These are phyloP conservation scores for Drosophila elegans DNA, from an alignment of 1,140 invertebrate genomes.

Conservation along the genomic window DNA sequence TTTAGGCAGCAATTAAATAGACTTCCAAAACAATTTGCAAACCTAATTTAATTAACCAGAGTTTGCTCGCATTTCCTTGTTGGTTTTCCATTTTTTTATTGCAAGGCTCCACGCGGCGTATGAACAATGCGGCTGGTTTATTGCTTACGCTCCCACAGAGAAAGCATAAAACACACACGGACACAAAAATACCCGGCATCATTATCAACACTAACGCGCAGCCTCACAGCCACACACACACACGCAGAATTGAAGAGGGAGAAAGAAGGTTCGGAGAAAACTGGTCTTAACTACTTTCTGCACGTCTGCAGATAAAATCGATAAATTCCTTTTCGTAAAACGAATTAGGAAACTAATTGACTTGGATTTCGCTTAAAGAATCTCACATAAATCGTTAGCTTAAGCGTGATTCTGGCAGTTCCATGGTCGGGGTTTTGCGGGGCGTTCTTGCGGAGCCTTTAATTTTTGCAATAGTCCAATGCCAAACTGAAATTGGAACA, in stretches of 20 bases:
- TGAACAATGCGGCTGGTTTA: slow-evolving; percentile 76
- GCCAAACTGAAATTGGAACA: slow-evolving; percentile 33
- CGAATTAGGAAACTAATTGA: slow-evolving; percentile 83
- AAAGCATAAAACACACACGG: slow-evolving; percentile 60
- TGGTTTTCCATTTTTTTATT: slow-evolving; percentile 17
- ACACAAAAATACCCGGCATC: slow-evolving; percentile 50
- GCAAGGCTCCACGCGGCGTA: slow-evolving; percentile 58
- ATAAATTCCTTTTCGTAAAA: slow-evolving; percentile 83
- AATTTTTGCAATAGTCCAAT: slow-evolving; percentile 37
- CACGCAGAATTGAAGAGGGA: neutral
- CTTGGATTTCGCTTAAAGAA: slow-evolving; percentile 82
- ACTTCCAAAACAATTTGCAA: slow-evolving; percentile 54
- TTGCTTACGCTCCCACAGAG: slow-evolving; percentile 45
- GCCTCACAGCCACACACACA: slow-evolving; percentile 12
- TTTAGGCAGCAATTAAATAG: slow-evolving; percentile 42
- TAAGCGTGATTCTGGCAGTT: slow-evolving; percentile 78
- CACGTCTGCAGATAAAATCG: slow-evolving; percentile 82
- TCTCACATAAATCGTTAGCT: slow-evolving; percentile 82
- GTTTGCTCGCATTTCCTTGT: slow-evolving; percentile 13
- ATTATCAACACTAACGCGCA: slow-evolving; percentile 69
- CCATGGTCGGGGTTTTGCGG: slow-evolving; percentile 3
- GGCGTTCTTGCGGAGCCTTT: slow-evolving; percentile 4
- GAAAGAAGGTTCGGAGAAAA: slow-evolving; percentile 49
- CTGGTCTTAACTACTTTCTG: slow-evolving; percentile 81
- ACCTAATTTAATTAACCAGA: slow-evolving; percentile 69